Percentiles rank a stretch among this genome's conserved stretches.
Conservation (phyloP, 2,888 invertebrate species). For the Ephialtes manifestator region DNA sequence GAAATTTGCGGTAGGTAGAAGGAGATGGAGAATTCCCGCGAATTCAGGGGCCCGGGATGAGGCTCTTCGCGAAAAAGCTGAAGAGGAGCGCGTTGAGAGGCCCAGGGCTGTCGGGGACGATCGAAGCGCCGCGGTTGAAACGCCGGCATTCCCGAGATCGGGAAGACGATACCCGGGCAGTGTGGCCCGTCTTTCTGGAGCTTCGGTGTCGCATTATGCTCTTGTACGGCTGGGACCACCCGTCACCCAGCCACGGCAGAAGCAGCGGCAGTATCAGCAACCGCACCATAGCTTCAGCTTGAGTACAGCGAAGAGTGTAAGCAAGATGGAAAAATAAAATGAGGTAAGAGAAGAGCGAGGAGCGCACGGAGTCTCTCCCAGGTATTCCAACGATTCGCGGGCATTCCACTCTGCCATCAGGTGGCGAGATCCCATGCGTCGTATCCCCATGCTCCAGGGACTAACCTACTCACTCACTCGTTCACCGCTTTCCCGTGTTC, state of each 20-base stretch:
- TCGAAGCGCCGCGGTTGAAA: conserved; percentile 31
- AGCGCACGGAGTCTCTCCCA: conserved; percentile 15
- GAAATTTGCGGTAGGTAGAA: background rate
- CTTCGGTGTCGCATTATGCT: conserved; percentile 64
- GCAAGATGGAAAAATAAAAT: conserved; percentile 17
- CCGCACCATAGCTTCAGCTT: conserved; percentile 4
- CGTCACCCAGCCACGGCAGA: conserved; percentile 32
- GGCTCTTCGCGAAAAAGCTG: background rate
- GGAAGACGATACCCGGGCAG: conserved; percentile 60
- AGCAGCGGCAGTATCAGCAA: conserved; percentile 19
- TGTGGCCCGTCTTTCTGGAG: conserved; percentile 56
- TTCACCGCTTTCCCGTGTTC: conserved; percentile 14
- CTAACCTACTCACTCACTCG: conserved; percentile 13
- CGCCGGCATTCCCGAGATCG: conserved; percentile 60
- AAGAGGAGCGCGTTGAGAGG: background rate
- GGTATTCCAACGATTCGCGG: conserved; percentile 67
- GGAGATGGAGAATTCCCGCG: background rate
- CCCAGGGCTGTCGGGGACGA: conserved; percentile 37
- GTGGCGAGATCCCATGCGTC: conserved; percentile 48
- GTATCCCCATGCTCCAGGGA: conserved; percentile 28
- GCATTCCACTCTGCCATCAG: conserved; percentile 59
- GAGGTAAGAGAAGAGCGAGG: conserved; percentile 24
- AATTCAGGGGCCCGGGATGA: background rate
- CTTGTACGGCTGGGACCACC: conserved; percentile 51
- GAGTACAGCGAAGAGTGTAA: conserved; percentile 19